Conservation (phyloP, 2,888 invertebrate species). For the Julus scanicus region DNA sequence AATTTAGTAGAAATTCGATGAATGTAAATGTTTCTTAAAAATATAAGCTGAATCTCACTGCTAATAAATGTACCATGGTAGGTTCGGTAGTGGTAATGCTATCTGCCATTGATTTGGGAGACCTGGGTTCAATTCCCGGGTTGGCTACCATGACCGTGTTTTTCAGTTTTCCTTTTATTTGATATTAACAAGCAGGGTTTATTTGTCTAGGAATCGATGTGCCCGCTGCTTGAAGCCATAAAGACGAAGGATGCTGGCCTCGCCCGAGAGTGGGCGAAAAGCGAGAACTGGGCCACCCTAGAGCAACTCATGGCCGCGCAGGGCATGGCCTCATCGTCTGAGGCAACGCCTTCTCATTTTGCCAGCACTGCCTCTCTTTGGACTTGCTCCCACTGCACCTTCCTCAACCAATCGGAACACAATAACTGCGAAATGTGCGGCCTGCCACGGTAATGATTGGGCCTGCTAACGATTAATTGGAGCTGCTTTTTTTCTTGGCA, state of each 20-base stretch:
- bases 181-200: neutral
- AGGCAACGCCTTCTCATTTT: conserved; percentile 52
- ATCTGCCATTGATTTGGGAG: no score
- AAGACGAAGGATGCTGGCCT: conserved; percentile 75
- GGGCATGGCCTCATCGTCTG: conserved; percentile 60
- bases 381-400: conserved; percentile 96
- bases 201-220: conserved; percentile 74
- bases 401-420: conserved; percentile 81
- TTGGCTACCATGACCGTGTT: neutral
- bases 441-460: conserved; percentile 72
- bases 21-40: no score
- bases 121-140: no score
- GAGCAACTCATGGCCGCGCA: conserved; percentile 68
- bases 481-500: neutral
- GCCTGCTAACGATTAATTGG: neutral
- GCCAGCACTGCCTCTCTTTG: conserved; percentile 71
- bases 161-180: neutral
- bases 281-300: conserved; percentile 89
- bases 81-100: no score
- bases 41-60: no score
- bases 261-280: conserved; percentile 81
- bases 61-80: no score
- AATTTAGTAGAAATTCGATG: no score
- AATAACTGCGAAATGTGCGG: conserved; percentile 92
- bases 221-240: conserved; percentile 81